These are phyloP conservation scores for Crocidura indochinensis DNA, from an alignment of 2,797 vertebrate genomes.

Conservation along the genomic window DNA sequence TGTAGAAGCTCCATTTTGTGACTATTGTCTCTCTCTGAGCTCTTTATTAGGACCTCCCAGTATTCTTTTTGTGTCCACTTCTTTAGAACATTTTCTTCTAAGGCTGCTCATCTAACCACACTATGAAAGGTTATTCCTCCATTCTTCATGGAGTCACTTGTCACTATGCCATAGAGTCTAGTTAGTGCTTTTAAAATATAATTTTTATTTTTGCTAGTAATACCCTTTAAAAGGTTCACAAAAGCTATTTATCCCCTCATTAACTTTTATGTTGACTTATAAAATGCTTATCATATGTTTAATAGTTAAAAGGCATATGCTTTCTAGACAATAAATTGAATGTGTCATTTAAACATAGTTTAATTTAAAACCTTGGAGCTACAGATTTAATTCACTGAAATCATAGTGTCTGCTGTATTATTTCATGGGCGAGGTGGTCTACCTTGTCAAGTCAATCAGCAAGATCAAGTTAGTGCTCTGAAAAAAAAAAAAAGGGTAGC, in stretches of 20 bases:
- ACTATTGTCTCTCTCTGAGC: background rate
- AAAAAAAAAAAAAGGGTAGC: conserved; percentile 2
- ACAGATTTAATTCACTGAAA: background rate
- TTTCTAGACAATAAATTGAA: background rate
- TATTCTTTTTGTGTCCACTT: background rate
- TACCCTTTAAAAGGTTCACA: conserved; percentile 20
- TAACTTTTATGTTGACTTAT: conserved; percentile 38
- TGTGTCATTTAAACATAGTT: conserved; percentile 47
- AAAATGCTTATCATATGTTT: conserved; percentile 14
- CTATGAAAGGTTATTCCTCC: background rate
- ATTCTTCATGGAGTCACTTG: background rate
- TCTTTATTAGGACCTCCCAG: background rate
- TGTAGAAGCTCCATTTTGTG: background rate
- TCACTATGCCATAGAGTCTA: background rate
- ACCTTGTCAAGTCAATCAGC: background rate
- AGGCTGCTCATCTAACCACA: background rate
- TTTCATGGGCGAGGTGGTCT: background rate
- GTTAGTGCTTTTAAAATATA: background rate
- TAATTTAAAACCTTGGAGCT: conserved; percentile 8
- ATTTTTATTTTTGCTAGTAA: background rate
- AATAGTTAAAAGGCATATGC: conserved; percentile 1
- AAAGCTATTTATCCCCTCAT: background rate
- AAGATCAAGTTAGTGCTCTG: background rate
- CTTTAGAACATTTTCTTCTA: background rate
- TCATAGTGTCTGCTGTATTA: background rate